Evolutionary conservation across 2,113 vertebrate species (phyloP).

Genomic region (Bolborhynchus lineola): DNA sequence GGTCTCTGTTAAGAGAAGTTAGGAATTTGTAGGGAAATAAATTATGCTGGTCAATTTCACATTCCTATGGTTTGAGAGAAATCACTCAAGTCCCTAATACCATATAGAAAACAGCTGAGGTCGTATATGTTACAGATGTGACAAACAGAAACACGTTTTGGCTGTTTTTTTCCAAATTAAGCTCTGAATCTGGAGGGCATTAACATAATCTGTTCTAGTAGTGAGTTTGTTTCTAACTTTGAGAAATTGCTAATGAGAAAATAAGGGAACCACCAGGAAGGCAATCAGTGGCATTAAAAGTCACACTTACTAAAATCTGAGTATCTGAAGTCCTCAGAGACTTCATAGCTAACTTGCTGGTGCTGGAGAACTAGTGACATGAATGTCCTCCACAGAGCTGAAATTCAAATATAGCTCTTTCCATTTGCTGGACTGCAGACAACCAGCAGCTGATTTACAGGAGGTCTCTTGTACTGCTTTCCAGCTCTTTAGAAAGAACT

Average conservation of each 20-base stretch:
- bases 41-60: background rate
- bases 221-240: background rate
- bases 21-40: background rate
- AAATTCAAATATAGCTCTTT: background rate
- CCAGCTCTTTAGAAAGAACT: background rate
- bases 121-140: background rate
- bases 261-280: background rate
- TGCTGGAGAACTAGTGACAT: background rate
- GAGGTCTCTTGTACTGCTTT: background rate
- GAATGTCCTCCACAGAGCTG: background rate
- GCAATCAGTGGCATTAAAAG: background rate
- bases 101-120: background rate
- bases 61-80: background rate
- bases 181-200: background rate
- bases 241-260: background rate
- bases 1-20: background rate
- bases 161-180: background rate
- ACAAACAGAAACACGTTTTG: background rate
- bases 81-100: background rate
- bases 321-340: background rate
- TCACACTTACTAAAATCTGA: background rate
- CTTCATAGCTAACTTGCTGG: background rate
- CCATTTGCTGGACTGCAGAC: rapidly evolving
- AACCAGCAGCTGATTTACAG: background rate
- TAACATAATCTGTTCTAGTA: background rate